Base-by-base conservation (phyloP, 2,888 invertebrate genomes). In the Pyralis farinalis region DNA sequence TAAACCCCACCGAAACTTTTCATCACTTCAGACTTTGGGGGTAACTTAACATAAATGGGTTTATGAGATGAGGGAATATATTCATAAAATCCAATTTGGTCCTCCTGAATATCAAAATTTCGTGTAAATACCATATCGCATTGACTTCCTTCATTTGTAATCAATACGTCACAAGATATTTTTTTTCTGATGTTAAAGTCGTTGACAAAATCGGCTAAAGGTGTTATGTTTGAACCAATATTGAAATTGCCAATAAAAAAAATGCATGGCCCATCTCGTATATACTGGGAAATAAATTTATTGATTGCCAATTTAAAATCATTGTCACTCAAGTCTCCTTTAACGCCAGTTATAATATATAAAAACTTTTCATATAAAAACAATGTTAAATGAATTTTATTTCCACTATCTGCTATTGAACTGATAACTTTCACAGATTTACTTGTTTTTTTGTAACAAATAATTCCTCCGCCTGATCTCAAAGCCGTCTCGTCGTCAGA, bases 61-160 rank as follows among this genome's bases (percentile, higher is more conserved):
- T 44, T 40, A 30, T 44, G 37, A 12, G 40, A 30, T 25, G 40
- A 40, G n/a, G 44, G 44, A 37, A 40, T 44, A 27, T 44, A 42
- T 30, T 37, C 34, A 42, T 42, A 42, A 25, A 12, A 42, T 10
- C 42, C 42, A 25, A 42, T 22, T 28, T 34, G 29, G 22, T 34
- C 25, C 4, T 27, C 5, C 8, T 34, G 22, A 12, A 42, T 38
- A 16, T 30, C n/a, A 10, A 37, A 22, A 34, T 42, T 34, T 30
- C 37, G 29, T 10, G 42, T 34, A 22, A 30, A 34, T 5, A 42
- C 20, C 11, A 34, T 12, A 12, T 42, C 42, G 22, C 34, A 31
- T 29, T 37, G n/a, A 16, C n/a, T 12, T 9, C 30, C 9, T 29
- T 7, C 21, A 21, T 21, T 21, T 21, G 21, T 7, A 21, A 7